Conservation (phyloP, 2,888 invertebrate species). For the Lochmaea crataegi region DNA sequence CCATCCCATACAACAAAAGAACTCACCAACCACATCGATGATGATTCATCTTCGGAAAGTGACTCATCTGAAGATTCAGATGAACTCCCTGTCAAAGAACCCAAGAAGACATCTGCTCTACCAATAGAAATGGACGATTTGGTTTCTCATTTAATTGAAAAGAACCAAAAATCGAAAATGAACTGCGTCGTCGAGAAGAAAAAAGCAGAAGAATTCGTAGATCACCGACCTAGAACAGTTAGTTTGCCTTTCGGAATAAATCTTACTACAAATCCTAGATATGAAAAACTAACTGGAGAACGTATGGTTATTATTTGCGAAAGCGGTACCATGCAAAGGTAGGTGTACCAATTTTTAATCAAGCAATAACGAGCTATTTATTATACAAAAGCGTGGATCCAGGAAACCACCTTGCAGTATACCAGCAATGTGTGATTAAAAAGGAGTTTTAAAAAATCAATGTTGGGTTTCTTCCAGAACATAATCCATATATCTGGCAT, state of each 20-base stretch:
- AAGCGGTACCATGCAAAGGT: slow-evolving; percentile 77
- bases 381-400: too few species aligned
- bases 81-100: slow-evolving; percentile 67
- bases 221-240: slow-evolving; percentile 76
- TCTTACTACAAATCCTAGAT: slow-evolving; percentile 77
- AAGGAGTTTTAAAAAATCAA: too few species aligned
- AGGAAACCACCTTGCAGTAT: too few species aligned
- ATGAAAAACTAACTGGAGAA: slow-evolving; percentile 82
- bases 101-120: slow-evolving; percentile 79
- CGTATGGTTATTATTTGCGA: slow-evolving; percentile 90
- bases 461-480: too few species aligned
- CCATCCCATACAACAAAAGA: slow-evolving; percentile 43
- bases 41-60: slow-evolving; percentile 46
- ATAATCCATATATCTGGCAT: too few species aligned
- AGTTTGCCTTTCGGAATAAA: slow-evolving; percentile 76
- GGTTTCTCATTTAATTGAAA: slow-evolving; percentile 79
- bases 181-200: slow-evolving; percentile 92
- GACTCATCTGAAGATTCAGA: slow-evolving; percentile 41
- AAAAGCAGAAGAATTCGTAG: slow-evolving; percentile 84
- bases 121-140: slow-evolving; percentile 87
- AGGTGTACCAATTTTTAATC: too few species aligned
- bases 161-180: slow-evolving; percentile 83
- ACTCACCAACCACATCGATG: slow-evolving; percentile 43
- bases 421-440: too few species aligned
- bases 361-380: too few species aligned